Evolutionary conservation across 2,797 vertebrate genomes (phyloP).

Genomic region (Cygnus olor): DNA sequence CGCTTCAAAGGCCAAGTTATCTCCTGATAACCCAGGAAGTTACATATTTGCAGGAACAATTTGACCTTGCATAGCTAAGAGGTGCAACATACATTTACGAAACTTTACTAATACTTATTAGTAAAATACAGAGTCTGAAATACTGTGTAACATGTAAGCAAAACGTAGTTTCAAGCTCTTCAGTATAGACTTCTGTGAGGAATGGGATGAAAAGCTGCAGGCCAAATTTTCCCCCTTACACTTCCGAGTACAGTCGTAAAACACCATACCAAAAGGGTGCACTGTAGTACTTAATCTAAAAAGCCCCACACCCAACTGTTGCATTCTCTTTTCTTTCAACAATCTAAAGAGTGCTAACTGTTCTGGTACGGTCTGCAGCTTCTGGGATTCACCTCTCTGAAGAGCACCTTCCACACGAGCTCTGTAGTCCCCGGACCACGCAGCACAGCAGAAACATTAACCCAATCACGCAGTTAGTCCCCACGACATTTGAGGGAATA

Average conservation of each 20-base stretch:
- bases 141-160: background rate
- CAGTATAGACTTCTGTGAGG: background rate
- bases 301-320: background rate
- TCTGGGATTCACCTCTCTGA: background rate
- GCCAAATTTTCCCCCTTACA: background rate
- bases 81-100: background rate
- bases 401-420: background rate
- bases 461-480: background rate
- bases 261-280: background rate
- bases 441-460: fast-evolving
- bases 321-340: background rate
- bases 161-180: background rate
- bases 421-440: background rate
- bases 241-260: background rate
- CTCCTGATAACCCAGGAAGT: background rate
- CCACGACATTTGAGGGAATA: background rate
- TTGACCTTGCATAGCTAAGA: background rate
- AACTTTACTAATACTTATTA: background rate
- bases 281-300: background rate
- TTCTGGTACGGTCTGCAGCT: background rate
- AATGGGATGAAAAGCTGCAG: background rate
- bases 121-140: background rate
- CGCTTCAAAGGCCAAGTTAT: constrained; percentile 2
- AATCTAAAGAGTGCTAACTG: background rate
- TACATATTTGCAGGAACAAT: constrained; percentile 20